These are phyloP conservation scores for Bombyx huttoni DNA, from an alignment of 2,888 invertebrate species.

Conservation along the genomic window DNA sequence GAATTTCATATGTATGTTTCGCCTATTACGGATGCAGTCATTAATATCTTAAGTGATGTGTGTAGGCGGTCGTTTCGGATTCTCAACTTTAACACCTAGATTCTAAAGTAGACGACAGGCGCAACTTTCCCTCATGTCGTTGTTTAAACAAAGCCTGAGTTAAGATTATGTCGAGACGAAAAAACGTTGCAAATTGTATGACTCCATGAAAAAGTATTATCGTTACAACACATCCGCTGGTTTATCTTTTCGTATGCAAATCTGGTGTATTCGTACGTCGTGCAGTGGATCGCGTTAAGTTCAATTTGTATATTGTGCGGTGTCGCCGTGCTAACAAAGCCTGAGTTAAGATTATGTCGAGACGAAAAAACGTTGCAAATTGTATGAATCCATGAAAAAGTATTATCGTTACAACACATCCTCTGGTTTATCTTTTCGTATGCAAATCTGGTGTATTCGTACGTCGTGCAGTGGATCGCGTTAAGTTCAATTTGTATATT, in stretches of 20 bases:
- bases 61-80: slow-evolving; percentile 31
- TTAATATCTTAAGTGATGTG: slow-evolving; percentile 72
- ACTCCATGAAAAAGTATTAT: slow-evolving; percentile 66
- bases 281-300: slow-evolving; percentile 6
- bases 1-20: slow-evolving; percentile 73
- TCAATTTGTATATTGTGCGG: slow-evolving; percentile 14
- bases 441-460: slow-evolving; percentile 41
- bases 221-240: slow-evolving; percentile 40
- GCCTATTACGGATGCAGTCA: slow-evolving; percentile 71
- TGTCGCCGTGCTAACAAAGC: slow-evolving; percentile 45
- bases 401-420: slow-evolving; percentile 56
- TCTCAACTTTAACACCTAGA: slow-evolving; percentile 29
- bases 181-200: slow-evolving; percentile 68
- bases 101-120: slow-evolving; percentile 16
- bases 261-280: slow-evolving; percentile 17
- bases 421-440: slow-evolving; percentile 48
- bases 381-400: slow-evolving; percentile 65
- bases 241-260: slow-evolving; percentile 62
- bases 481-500: slow-evolving; percentile 14
- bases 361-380: slow-evolving; percentile 67
- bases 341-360: slow-evolving; percentile 58
- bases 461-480: slow-evolving; percentile 4
- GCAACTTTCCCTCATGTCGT: slow-evolving; percentile 16
- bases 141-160: slow-evolving; percentile 50
- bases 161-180: slow-evolving; percentile 62